Base-by-base conservation (phyloP, 2,113 vertebrate genomes). In the Protobothrops flavoviridis region DNA sequence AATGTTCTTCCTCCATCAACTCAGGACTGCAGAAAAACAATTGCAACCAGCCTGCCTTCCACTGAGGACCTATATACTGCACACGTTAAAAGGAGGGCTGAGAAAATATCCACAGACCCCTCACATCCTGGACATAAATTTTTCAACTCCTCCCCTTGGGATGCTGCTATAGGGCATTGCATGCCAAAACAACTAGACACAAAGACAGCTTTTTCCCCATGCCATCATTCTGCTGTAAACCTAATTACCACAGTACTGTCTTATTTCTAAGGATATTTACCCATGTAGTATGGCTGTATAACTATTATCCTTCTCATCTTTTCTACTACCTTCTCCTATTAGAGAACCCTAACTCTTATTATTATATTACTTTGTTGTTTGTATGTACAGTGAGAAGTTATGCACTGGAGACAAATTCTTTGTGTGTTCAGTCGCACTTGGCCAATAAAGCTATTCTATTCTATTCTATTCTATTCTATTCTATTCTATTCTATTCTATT, bases 401-500 rank as follows among this genome's bases (percentile, higher is more conserved):
- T 64, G 26, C 26, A 64, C 10, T 0, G 1, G 59, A 29, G 24
- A 64, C 24, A 64, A 64, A 64, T 64, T 61, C 24, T 26, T 61
- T 29, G 26, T 64, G 59, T 64, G 59, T 64, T 29, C 59, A 64
- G 29, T 64, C 26, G 9, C 48, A 48, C 45, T 48, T 48, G 45
- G 5, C 5, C 45, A 48, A 48, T 48, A 48, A 48, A 48, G 45
- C 21, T 24, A 24, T 23, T 24, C 21, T 24, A 24, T 21, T 23
- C 61, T 3, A 10, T 9, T 50, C 48, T 50, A 10, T 9, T 50
- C 48, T 50, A 10, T 9, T 50, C 48, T 50, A 17, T 17, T 1
- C 53, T 15, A 17, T 17, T 1, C 53, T 1, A 17, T 17, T 1
- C 53, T 0, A 56, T 56, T 5, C 55, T 0, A 56, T 56, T 1